phyloP scores from a whole-genome alignment of 1,140 invertebrate genomes.

The Drosophila fuyamai region DNA sequence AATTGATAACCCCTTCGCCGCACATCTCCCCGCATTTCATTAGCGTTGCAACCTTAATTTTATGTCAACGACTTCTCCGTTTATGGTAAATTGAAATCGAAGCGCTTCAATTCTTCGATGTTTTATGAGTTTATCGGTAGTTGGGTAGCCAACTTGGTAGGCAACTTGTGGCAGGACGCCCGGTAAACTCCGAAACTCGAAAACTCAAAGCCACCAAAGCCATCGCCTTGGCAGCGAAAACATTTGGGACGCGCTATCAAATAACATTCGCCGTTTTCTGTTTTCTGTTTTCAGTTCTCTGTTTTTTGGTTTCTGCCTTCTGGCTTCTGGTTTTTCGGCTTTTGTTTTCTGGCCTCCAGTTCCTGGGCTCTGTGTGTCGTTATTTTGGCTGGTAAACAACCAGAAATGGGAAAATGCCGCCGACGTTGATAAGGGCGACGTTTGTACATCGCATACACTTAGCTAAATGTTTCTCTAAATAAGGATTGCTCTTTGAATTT shows the following conservation, averaged over 20 bases:
- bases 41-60: constrained; percentile 76
- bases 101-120: constrained; percentile 80
- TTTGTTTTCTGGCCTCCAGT: constrained; percentile 23
- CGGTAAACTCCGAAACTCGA: constrained; percentile 1
- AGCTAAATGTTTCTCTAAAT: background rate
- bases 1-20: constrained; percentile 21
- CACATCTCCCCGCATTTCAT: constrained; percentile 64
- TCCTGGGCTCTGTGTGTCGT: constrained; percentile 62
- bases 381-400: constrained; percentile 84
- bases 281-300: constrained; percentile 3
- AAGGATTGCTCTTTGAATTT: too few species aligned
- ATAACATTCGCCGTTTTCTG: constrained; percentile 60
- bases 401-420: constrained; percentile 73
- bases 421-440: constrained; percentile 73
- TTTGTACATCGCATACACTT: constrained; percentile 40
- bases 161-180: constrained; percentile 78
- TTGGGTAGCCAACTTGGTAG: constrained; percentile 63
- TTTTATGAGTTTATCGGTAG: constrained; percentile 79
- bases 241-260: constrained; percentile 81
- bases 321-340: constrained; percentile 8
- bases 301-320: constrained; percentile 21
- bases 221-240: constrained; percentile 79
- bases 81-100: constrained; percentile 83
- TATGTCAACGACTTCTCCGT: constrained; percentile 81
- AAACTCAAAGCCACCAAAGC: constrained; percentile 17